Evolutionary conservation across 2,113 vertebrate genomes (phyloP).

Genomic region (Myotis brandtii): DNA sequence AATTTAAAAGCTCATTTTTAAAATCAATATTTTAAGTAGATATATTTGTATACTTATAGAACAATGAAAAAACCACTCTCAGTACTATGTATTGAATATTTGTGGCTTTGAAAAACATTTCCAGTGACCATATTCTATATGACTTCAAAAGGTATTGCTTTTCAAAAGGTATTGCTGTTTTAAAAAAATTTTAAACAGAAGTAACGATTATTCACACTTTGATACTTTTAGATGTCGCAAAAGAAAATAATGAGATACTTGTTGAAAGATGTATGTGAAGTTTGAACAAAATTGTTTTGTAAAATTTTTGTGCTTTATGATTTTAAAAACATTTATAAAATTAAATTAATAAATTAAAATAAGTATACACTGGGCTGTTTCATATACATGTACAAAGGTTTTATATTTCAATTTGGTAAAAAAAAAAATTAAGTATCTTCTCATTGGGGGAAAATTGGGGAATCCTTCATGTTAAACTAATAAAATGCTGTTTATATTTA

Average conservation of each 20-base stretch:
- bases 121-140: background rate
- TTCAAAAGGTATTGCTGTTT: background rate
- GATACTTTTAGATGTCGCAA: background rate
- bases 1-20: background rate
- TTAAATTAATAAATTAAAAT: conserved; percentile 37
- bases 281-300: conserved; percentile 36
- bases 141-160: conserved; percentile 40
- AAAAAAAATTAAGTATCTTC: background rate
- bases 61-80: background rate
- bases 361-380: background rate
- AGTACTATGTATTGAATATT: background rate
- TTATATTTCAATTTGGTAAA: conserved; percentile 42
- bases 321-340: conserved; percentile 39
- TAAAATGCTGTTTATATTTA: background rate
- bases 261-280: background rate
- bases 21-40: conserved; percentile 13
- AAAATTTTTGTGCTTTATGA: conserved; percentile 44
- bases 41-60: conserved; percentile 6
- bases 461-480: conserved; percentile 30
- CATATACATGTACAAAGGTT: background rate
- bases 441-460: background rate
- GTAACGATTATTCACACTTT: background rate
- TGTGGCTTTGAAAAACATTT: conserved; percentile 42
- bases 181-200: background rate
- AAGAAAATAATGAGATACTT: background rate